phyloP scores from a whole-genome alignment of 2,888 invertebrate species.

The Zhuqinia jingwanae region DNA sequence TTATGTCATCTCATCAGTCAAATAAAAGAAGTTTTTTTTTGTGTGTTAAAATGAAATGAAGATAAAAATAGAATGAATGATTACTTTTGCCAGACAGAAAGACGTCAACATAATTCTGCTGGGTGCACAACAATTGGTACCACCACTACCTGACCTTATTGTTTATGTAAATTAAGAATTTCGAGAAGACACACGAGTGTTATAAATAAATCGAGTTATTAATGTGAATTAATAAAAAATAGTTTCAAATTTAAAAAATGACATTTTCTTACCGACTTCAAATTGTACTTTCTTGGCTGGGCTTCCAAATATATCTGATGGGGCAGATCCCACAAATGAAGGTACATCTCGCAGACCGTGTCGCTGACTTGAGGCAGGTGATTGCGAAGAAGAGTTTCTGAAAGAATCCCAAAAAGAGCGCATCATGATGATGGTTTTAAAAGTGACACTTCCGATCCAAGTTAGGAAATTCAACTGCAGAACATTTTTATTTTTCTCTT shows the following conservation, averaged over 20 bases:
- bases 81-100: background rate
- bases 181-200: too few relatives aligned
- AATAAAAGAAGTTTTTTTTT: too few relatives aligned
- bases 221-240: too few relatives aligned
- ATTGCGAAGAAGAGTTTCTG: constrained; percentile 40
- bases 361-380: background rate
- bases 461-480: too few relatives aligned
- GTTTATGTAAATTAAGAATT: background rate
- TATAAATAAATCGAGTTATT: too few relatives aligned
- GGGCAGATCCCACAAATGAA: constrained; percentile 68
- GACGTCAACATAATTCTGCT: constrained; percentile 11
- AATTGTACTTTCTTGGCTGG: constrained; percentile 78
- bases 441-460: background rate
- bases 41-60: too few relatives aligned
- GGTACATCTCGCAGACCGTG: constrained; percentile 10
- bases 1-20: too few relatives aligned
- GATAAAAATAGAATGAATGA: too few relatives aligned
- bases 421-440: background rate
- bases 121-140: background rate
- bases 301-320: constrained; percentile 72
- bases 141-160: background rate
- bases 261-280: constrained; percentile 74
- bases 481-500: too few relatives aligned
- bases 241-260: too few relatives aligned
- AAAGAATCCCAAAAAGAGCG: background rate